Percentiles rank a stretch among this genome's conserved stretches.
phyloP scores from a whole-genome alignment of 2,888 invertebrate genomes.

The Patella ulyssiponensis region DNA sequence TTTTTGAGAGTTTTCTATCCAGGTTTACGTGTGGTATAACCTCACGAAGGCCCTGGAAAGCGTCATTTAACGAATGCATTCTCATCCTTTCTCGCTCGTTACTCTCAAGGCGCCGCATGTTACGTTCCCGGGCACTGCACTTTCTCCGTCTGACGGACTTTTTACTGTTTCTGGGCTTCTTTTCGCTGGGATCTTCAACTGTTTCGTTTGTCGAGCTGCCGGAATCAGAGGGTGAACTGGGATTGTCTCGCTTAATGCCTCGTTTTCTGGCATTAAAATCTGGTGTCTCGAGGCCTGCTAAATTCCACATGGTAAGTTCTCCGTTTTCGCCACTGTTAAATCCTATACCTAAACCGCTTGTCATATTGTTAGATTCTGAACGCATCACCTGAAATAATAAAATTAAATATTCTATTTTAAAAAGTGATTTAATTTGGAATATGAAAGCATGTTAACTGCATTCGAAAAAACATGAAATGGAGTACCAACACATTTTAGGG shows the following conservation, averaged over 20 bases:
- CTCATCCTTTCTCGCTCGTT: conserved; percentile 92
- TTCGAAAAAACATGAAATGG: too few relatives aligned
- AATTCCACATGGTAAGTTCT: conserved; percentile 53
- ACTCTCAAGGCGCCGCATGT: conserved; percentile 88
- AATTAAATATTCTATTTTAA: neutral
- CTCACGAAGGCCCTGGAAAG: conserved; percentile 88
- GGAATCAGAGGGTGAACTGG: conserved; percentile 65
- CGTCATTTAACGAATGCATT: conserved; percentile 93
- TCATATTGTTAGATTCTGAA: conserved; percentile 37
- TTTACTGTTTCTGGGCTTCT: conserved; percentile 55
- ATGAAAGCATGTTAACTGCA: too few relatives aligned
- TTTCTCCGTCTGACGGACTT: conserved; percentile 77
- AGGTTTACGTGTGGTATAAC: conserved; percentile 90
- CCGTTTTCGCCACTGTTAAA: conserved; percentile 47
- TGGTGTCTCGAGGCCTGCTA: conserved; percentile 38
- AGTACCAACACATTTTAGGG: too few relatives aligned
- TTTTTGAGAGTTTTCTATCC: conserved; percentile 87
- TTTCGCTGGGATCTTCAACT: conserved; percentile 56
- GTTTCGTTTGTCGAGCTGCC: conserved; percentile 56
- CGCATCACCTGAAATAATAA: conserved; percentile 45
- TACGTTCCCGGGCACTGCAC: conserved; percentile 87
- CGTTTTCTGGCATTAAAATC: conserved; percentile 41
- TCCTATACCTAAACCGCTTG: conserved; percentile 43
- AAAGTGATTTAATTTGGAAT: too few relatives aligned
- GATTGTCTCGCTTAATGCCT: conserved; percentile 53